A percentile compares a stretch with the other conserved stretches of the same genome.
phyloP scores from a whole-genome alignment of 1,140 invertebrate genomes.

The Thaumatotibia leucotreta region DNA sequence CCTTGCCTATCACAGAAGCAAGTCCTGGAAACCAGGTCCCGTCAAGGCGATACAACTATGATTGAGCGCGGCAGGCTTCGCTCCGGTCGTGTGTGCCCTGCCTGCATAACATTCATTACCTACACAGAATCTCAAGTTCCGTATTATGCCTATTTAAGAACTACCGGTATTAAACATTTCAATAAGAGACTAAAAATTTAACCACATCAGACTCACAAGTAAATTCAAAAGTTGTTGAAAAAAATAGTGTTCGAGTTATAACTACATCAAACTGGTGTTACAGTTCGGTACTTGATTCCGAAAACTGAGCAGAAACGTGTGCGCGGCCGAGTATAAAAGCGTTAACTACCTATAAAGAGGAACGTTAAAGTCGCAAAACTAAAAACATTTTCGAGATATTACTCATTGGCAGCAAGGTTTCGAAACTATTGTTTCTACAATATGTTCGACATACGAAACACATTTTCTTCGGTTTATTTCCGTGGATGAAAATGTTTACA shows the following conservation, averaged over 20 bases:
- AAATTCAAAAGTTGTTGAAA: background rate
- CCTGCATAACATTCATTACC: background rate
- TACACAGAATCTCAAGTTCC: background rate
- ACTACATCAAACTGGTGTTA: background rate
- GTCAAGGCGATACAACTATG: conserved; percentile 26
- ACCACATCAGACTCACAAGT: background rate
- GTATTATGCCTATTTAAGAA: background rate
- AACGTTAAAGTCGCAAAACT: conserved; percentile 31
- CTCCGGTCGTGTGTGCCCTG: conserved; percentile 24
- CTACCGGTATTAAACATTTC: background rate
- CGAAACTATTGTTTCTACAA: conserved; percentile 55
- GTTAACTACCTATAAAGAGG: conserved; percentile 27
- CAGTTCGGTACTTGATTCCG: background rate
- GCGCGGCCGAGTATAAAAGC: conserved; percentile 12
- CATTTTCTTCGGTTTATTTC: conserved; percentile 51
- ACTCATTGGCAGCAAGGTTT: conserved; percentile 41
- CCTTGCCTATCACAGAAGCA: conserved; percentile 31
- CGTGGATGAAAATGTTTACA: conserved; percentile 44
- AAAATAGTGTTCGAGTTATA: background rate
- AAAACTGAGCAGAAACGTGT: background rate
- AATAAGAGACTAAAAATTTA: background rate
- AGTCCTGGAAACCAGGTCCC: conserved; percentile 20
- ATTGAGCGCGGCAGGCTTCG: conserved; percentile 26
- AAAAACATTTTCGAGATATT: conserved; percentile 54
- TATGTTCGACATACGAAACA: conserved; percentile 50